These are phyloP conservation scores for Chelmon rostratus DNA, from an alignment of 2,797 vertebrate genomes.

Conservation along the genomic window DNA sequence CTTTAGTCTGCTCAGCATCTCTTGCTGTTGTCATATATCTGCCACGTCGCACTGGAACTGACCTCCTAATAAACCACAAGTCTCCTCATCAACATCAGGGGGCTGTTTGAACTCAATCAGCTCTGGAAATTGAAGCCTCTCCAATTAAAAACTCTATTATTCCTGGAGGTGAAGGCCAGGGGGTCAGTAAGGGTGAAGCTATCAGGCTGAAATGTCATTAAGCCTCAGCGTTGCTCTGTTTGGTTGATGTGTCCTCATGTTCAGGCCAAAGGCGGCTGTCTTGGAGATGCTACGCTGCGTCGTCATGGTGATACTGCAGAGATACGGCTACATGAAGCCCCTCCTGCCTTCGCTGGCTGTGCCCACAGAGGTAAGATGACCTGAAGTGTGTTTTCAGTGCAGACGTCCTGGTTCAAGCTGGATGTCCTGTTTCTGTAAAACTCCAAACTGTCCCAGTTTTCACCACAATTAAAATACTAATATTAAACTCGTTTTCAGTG, in stretches of 20 bases:
- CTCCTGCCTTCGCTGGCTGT: slow-evolving; percentile 74
- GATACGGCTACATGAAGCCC: slow-evolving; percentile 78
- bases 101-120: slow-evolving; percentile 13
- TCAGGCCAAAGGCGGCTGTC: slow-evolving; percentile 83
- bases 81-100: background rate
- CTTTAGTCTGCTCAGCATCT: background rate
- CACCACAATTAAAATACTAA: no score
- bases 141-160: slow-evolving; percentile 4
- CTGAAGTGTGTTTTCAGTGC: background rate
- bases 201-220: background rate
- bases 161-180: background rate
- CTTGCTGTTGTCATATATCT: background rate
- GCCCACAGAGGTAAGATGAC: slow-evolving; percentile 87
- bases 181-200: background rate
- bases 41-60: background rate
- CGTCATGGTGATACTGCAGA: slow-evolving; percentile 79
- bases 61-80: background rate
- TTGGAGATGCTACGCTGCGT: slow-evolving; percentile 88
- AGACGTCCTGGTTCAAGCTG: no score
- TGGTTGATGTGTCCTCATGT: slow-evolving; percentile 1
- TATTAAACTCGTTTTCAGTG: no score
- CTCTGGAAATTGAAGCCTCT: slow-evolving; percentile 9
- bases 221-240: background rate
- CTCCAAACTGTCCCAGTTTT: no score
- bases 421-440: no score